phyloP scores from a whole-genome alignment of 2,113 vertebrate genomes.

The Manacus vitellinus region DNA sequence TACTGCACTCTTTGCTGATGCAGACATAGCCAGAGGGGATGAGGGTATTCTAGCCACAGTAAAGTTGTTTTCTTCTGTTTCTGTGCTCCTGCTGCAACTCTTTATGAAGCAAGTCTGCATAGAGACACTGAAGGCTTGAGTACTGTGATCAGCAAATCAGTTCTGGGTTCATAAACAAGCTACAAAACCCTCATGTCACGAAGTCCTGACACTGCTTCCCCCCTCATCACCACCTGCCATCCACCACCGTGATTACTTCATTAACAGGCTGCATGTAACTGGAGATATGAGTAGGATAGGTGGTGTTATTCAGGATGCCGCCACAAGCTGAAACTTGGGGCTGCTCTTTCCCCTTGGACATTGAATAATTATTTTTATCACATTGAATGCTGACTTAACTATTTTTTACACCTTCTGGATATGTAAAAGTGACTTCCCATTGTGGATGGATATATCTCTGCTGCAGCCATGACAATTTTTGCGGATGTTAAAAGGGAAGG shows the following conservation, averaged over 20 bases:
- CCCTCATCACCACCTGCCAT: neutral
- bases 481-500: neutral
- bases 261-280: neutral
- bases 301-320: neutral
- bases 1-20: conserved; percentile 6
- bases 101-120: neutral
- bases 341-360: neutral
- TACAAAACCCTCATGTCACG: neutral
- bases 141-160: neutral
- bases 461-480: neutral
- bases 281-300: neutral
- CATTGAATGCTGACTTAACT: neutral
- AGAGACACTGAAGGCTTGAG: neutral
- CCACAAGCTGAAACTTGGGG: neutral
- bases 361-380: neutral
- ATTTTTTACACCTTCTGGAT: neutral
- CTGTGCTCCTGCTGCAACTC: neutral
- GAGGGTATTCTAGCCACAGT: neutral
- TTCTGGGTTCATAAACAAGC: neutral
- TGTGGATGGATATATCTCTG: neutral
- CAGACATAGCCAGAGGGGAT: neutral
- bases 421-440: neutral
- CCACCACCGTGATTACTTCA: neutral
- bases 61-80: neutral
- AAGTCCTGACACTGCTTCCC: neutral